Conservation (phyloP, 2,888 invertebrate species). For the Drosophila setosimentum region DNA sequence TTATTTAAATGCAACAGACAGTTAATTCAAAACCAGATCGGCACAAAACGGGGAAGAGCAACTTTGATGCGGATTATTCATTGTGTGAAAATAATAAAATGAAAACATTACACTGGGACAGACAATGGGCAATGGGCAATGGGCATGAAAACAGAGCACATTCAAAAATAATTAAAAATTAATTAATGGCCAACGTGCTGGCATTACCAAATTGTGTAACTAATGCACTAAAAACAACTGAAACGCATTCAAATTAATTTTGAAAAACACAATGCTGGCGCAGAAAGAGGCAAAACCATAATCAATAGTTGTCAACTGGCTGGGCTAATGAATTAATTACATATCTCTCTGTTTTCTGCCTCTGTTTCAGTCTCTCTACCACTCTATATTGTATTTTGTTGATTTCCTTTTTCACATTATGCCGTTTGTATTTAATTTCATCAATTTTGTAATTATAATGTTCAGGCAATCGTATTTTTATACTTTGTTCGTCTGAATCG, state of each 20-base stretch:
- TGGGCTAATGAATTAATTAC: slow-evolving; percentile 80
- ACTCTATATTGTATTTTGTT: background rate
- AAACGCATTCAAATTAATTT: slow-evolving; percentile 60
- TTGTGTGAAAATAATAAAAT: slow-evolving; percentile 39
- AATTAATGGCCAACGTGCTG: slow-evolving; percentile 56
- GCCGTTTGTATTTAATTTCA: slow-evolving; percentile 36
- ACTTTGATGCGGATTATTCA: slow-evolving; percentile 10
- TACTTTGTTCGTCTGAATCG: slow-evolving; percentile 15
- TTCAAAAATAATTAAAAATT: slow-evolving; percentile 72
- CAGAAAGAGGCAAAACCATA: slow-evolving; percentile 54
- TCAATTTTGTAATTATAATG: slow-evolving; percentile 62
- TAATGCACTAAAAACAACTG: slow-evolving; percentile 45
- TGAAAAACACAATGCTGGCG: slow-evolving; percentile 18
- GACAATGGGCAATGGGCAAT: slow-evolving; percentile 65
- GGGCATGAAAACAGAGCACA: slow-evolving; percentile 65
- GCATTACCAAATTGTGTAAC: slow-evolving; percentile 60
- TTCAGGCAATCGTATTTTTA: slow-evolving; percentile 28
- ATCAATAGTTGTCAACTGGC: slow-evolving; percentile 81
- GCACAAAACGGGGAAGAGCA: slow-evolving; percentile 28
- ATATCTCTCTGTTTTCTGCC: slow-evolving; percentile 29
- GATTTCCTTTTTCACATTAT: slow-evolving; percentile 10
- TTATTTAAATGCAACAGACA: slow-evolving; percentile 57
- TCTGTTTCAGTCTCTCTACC: background rate
- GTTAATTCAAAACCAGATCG: slow-evolving; percentile 56
- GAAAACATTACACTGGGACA: slow-evolving; percentile 41